phyloP scores from a whole-genome alignment of 2,888 invertebrate species.

The Ornithoptera alexandrae region DNA sequence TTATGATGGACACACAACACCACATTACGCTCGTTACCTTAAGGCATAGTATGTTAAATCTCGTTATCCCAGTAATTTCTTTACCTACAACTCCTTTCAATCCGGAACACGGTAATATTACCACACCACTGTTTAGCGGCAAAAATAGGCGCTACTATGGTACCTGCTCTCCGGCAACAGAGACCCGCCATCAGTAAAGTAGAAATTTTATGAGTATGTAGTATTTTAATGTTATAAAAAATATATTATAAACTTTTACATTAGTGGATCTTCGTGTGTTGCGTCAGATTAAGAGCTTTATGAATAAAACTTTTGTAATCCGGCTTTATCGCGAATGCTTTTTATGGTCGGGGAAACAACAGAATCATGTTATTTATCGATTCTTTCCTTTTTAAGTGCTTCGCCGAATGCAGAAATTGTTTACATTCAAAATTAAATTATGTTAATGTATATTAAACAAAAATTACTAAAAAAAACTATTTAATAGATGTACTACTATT shows the following conservation, averaged over 20 bases:
- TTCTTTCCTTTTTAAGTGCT: slow-evolving; percentile 20
- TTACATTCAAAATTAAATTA: not conserved
- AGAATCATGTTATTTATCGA: slow-evolving; percentile 23
- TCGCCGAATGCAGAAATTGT: slow-evolving; percentile 10
- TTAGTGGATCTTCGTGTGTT: slow-evolving; percentile 7
- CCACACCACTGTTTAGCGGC: too few species aligned
- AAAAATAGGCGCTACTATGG: too few species aligned
- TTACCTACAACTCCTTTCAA: too few species aligned
- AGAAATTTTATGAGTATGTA: not conserved
- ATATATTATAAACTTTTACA: not conserved
- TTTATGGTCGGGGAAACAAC: slow-evolving; percentile 15
- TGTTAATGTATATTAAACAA: not conserved
- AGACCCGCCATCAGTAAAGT: too few species aligned
- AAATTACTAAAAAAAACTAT: not conserved
- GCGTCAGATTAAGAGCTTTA: slow-evolving; percentile 15
- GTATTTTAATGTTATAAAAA: not conserved
- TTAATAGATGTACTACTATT: not conserved
- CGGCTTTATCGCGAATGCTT: slow-evolving; percentile 8
- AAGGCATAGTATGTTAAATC: too few species aligned
- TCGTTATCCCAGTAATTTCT: too few species aligned
- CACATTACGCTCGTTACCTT: too few species aligned
- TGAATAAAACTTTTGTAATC: slow-evolving; percentile 20
- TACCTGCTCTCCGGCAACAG: too few species aligned
- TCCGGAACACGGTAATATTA: too few species aligned
- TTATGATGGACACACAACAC: too few species aligned